Base-by-base conservation (phyloP, 2,888 invertebrate genomes). In the Rugalucina vietnamica region DNA sequence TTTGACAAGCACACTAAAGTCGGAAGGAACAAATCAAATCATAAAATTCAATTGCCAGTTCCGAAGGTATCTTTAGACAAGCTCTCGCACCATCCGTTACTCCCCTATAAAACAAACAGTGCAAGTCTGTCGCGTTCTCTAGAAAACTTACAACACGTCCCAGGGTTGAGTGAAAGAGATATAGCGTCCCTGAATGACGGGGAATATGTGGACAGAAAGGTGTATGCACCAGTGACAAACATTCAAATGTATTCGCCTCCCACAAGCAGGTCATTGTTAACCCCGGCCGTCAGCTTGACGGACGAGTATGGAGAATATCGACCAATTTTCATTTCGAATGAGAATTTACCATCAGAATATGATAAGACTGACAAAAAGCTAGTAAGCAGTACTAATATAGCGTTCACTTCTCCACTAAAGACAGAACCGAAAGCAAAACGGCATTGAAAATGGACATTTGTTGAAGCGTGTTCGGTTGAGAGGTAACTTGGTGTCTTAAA, bases 51-150 rank as follows among this genome's bases (percentile, higher is more conserved):
- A 83, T 50, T 83, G 5, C 18, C 79, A 21, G 83, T 86, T 39
- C 83, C 83, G n/a, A 86, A 65, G 18, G 65, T 84, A 14, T 81
- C 81, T 2, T 37, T 86, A 12, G 86, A 86, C 43, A 79, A 78
- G 12, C 27, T 81, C 18, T 32, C 76, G 24, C 77, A 81, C 18
- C 71, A 78, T 10, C 81, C 81, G 2, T 29, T 76, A 12, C 49
- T 74, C 4, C 79, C 76, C 12, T 69, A 76, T 24, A 50, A 54
- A 2, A 78, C 76, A 54, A 83, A 86, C 72, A 76, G 83, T 34
- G 76, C 79, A 70, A 86, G 86, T 74, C 74, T 86, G 14, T 86
- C 86, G 0, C 65, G 86, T 29, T 54, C 69, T 18, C 34, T 86
- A 49, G 81, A 86, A 60, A 86, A 81, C 70, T 65, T 76, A 14